Conservation (phyloP, 2,113 vertebrate genomes). For the Sitta europaea region DNA sequence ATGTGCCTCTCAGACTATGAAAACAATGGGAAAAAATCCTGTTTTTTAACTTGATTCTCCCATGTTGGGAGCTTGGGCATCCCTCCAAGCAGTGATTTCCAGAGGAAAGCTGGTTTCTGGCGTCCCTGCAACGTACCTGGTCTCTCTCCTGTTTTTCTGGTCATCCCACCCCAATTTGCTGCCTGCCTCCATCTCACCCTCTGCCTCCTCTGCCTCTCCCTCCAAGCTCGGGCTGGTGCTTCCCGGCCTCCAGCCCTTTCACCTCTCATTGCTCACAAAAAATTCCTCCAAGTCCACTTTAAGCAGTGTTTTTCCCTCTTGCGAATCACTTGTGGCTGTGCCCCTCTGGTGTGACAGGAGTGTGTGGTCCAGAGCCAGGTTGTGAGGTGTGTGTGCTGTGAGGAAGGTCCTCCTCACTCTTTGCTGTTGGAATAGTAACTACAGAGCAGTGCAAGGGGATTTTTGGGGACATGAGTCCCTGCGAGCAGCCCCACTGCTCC, state of each 20-base stretch:
- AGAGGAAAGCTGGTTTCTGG: background rate
- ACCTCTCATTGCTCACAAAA: background rate
- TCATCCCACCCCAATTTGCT: accelerated
- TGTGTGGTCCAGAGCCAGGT: background rate
- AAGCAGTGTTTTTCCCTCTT: background rate
- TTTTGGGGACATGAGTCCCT: accelerated
- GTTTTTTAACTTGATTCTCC: background rate
- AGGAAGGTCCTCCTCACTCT: background rate
- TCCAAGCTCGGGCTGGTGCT: background rate
- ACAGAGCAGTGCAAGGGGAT: background rate
- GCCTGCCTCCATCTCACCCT: background rate
- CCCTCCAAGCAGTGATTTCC: background rate
- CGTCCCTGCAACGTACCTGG: background rate
- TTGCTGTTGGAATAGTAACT: background rate
- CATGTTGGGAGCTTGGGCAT: background rate
- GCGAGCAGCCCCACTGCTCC: background rate
- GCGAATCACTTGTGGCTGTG: background rate
- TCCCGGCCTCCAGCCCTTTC: background rate
- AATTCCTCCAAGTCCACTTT: background rate
- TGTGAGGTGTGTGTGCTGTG: accelerated
- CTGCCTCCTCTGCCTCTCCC: background rate
- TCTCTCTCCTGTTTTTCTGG: background rate
- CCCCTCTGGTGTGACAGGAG: accelerated
- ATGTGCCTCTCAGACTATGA: background rate
- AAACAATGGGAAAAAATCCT: background rate